These are phyloP conservation scores for Ceuthmochares aereus DNA, from an alignment of 2,113 vertebrate genomes.

Conservation along the genomic window DNA sequence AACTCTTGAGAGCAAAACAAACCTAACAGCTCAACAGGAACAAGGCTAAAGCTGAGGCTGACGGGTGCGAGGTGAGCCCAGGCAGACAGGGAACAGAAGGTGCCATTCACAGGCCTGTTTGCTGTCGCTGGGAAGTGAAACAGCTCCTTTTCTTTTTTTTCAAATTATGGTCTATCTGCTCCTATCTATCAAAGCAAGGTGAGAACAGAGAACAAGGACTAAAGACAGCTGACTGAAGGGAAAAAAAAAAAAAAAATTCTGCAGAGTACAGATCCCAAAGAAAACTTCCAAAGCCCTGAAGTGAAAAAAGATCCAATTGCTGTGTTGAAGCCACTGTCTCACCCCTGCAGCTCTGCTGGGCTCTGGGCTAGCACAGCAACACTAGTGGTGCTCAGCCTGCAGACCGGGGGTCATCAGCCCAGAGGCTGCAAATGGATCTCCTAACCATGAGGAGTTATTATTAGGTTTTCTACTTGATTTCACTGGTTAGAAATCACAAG, in stretches of 20 bases:
- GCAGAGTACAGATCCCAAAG: background rate
- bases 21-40: background rate
- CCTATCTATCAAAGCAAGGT: constrained; percentile 2
- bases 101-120: background rate
- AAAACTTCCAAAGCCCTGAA: background rate
- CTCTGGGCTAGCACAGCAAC: background rate
- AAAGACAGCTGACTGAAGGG: constrained; percentile 44
- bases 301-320: background rate
- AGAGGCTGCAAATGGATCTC: rapidly evolving
- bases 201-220: constrained; percentile 11
- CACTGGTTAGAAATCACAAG: background rate
- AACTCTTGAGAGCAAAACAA: background rate
- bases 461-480: background rate
- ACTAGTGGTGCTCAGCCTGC: background rate
- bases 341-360: background rate
- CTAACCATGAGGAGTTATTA: background rate
- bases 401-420: rapidly evolving
- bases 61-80: background rate
- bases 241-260: background rate
- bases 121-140: background rate
- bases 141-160: background rate
- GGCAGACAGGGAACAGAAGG: constrained; percentile 59
- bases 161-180: background rate
- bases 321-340: background rate
- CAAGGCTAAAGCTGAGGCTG: background rate